Base-by-base conservation (phyloP, 2,888 invertebrate species). In the Temnothorax unifasciatus region DNA sequence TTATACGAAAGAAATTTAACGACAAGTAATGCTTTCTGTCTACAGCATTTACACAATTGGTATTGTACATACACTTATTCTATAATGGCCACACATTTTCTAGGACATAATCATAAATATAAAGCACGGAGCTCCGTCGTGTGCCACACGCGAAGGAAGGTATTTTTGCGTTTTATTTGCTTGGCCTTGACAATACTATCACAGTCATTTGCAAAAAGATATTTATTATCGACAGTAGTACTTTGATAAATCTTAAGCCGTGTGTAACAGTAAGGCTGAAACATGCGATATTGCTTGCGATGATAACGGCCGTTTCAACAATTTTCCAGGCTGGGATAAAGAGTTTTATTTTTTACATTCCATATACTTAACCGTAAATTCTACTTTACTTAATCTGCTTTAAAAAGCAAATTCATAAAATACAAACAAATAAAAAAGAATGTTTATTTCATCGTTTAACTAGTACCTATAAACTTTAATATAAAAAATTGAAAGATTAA, bases 111-210 rank as follows among this genome's bases (percentile, higher is more conserved):
- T 34, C 57, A 50, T 69, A 77, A 82, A 87, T 69, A 41, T 69
- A 71, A 86, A 82, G 9, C 47, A 5, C 15, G 44, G 2, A 50
- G 47, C 29, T 29, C 15, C 79, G 38, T 61, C 76, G 74, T 77
- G 74, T 77, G 83, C 44, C 54, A 76, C 85, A 71, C 81, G 77
- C 81, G 77, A 87, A 50, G 57, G 64, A 18, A 66, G 38, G 21
- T 29, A 29, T 21, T 61, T 76, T 77, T 59, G 63, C 76, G 75
- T 87, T 83, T 77, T 11, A 69, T 86, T 86, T 57, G 50, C 69
- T 71, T 84, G 76, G 66, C 85, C 82, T 86, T 86, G 82, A 34
- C 59, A 75, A 57, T 84, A 83, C 76, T 52, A 64, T 74, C 38
- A 15, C 41, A 52, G 57, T 57, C 15, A 47, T 34, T 52, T 52